Evolutionary conservation across 2,888 invertebrate genomes (phyloP).

Genomic region (Vanessa cardui): DNA sequence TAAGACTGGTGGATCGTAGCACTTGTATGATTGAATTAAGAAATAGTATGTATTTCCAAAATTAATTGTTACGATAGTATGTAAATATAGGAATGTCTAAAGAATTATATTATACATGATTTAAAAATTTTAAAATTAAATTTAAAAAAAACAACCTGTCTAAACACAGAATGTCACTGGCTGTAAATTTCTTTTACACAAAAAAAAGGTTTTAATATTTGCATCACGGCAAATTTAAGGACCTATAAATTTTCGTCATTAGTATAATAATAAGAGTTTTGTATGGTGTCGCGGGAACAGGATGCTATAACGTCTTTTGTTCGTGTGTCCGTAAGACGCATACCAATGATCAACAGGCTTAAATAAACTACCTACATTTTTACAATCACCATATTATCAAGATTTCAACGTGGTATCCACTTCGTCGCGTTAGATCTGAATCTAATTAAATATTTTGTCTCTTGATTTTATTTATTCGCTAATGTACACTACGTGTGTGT

Average conservation of each 20-base stretch:
- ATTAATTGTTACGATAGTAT: too few relatives aligned
- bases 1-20: too few relatives aligned
- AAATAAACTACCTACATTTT: slow-evolving; percentile 56
- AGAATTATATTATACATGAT: too few relatives aligned
- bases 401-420: slow-evolving; percentile 31
- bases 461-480: slow-evolving; percentile 38
- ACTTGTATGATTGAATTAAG: too few relatives aligned
- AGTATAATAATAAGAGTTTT: slow-evolving; percentile 78
- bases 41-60: too few relatives aligned
- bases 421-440: slow-evolving; percentile 34
- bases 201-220: slow-evolving; percentile 63
- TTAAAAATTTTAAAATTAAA: too few relatives aligned
- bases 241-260: slow-evolving; percentile 81
- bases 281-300: slow-evolving; percentile 74
- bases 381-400: slow-evolving; percentile 54
- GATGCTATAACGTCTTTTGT: slow-evolving; percentile 82
- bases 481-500: slow-evolving; percentile 31
- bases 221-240: slow-evolving; percentile 77
- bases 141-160: too few relatives aligned
- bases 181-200: slow-evolving; percentile 22
- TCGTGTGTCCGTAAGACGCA: slow-evolving; percentile 70
- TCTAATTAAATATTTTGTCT: slow-evolving; percentile 40
- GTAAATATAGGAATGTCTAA: too few relatives aligned
- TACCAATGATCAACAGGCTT: slow-evolving; percentile 68
- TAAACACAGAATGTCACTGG: neutral